phyloP scores from a whole-genome alignment of 2,113 vertebrate species.

The Chaetops frenatus region DNA sequence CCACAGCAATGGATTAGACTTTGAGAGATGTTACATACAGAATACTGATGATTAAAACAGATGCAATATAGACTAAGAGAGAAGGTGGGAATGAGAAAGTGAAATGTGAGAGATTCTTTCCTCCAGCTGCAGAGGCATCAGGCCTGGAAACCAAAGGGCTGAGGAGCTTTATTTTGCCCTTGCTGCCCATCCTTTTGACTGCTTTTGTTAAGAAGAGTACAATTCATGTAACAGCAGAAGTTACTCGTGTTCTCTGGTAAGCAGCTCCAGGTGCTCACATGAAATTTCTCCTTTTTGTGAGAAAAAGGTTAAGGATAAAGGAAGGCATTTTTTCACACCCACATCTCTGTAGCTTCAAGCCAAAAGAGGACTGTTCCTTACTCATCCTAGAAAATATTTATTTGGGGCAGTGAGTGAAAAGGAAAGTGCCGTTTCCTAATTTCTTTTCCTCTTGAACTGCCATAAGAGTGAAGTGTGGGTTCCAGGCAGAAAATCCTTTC shows the following conservation, averaged over 20 bases:
- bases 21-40: constrained; percentile 1
- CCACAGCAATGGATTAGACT: constrained; percentile 58
- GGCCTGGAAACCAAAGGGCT: background rate
- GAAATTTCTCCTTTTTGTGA: background rate
- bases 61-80: background rate
- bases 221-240: background rate
- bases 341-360: background rate
- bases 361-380: background rate
- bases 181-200: background rate
- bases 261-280: background rate
- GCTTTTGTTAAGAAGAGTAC: background rate
- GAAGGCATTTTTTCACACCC: background rate
- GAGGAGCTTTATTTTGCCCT: background rate
- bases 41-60: constrained; percentile 33
- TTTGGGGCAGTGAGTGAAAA: background rate
- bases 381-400: background rate
- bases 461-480: background rate
- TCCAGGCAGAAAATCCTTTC: background rate
- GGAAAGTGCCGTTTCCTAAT: background rate
- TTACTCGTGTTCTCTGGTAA: background rate
- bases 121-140: background rate
- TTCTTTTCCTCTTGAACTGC: background rate
- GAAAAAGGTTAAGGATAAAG: background rate
- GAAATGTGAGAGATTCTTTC: background rate
- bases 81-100: background rate